A percentile compares a stretch with the other conserved stretches of the same genome.
phyloP scores from a whole-genome alignment of 2,113 vertebrate genomes.

The Ictidomys tridecemlineatus region DNA sequence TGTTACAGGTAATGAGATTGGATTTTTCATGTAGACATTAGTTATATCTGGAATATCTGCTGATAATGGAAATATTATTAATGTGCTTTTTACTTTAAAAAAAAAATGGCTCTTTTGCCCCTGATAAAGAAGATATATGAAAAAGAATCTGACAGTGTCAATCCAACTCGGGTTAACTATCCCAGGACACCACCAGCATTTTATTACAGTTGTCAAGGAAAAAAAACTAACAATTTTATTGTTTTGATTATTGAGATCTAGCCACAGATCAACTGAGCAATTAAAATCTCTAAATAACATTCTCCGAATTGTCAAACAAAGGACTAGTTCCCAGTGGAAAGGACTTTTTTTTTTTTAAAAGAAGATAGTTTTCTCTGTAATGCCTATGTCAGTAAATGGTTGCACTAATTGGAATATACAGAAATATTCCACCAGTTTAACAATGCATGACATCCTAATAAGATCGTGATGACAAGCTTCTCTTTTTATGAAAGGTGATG shows the following conservation, averaged over 20 bases:
- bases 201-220: constrained; percentile 94
- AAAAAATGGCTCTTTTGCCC: constrained; percentile 74
- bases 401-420: constrained; percentile 89
- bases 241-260: constrained; percentile 92
- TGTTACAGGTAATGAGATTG: not conserved
- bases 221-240: constrained; percentile 89
- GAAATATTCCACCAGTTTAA: constrained; percentile 86
- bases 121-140: constrained; percentile 84
- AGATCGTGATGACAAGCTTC: constrained; percentile 89
- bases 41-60: constrained; percentile 63
- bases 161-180: constrained; percentile 79
- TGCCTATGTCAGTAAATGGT: constrained; percentile 77
- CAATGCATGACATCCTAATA: constrained; percentile 86
- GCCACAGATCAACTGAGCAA: constrained; percentile 94
- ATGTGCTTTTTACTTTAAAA: constrained; percentile 7
- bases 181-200: constrained; percentile 86
- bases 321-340: constrained; percentile 89
- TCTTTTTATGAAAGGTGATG: constrained; percentile 88
- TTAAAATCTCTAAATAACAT: constrained; percentile 95
- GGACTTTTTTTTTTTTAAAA: constrained; percentile 87
- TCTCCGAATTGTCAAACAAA: constrained; percentile 90
- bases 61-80: constrained; percentile 51
- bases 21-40: constrained; percentile 69
- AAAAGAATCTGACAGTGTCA: constrained; percentile 81
- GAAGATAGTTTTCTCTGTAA: constrained; percentile 85